Evolutionary conservation across 2,888 invertebrate species (phyloP), one percentile per base, ranked within the genome.

Genomic region (Hirtodrosophila alboralis): DNA sequence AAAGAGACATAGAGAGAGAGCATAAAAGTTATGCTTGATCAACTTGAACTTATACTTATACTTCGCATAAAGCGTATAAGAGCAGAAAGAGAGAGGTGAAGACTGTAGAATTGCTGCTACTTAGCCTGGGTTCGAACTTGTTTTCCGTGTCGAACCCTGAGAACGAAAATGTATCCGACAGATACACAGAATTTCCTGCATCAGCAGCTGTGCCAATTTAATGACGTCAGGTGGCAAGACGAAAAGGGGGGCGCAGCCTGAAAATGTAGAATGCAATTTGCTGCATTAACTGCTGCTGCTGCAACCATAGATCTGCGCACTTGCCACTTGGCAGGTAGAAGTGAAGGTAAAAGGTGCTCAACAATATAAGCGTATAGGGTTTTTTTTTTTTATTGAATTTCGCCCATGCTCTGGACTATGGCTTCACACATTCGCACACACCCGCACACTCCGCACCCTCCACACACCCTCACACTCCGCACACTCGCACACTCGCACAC

Each of bases 111-210:
- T 16, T 36, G 43, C 4, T 40, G 47, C 31, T 40, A 14, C n/a
- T n/a, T n/a, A n/a, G n/a, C 7, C 27, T 38, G 37, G 33, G 28
- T 2, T 26, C 48, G 37, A 69, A 69, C 69, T 69, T 52, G 69
- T 69, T 69, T 69, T 23, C 8, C 23, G 6, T 5, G 37, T 27
- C 27, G 26, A 47, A 45, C 38, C 31, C 41, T 28, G 27, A 27
- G 33, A 26, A 26, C 26, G 38, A 28, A 7, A 28, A 33, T 45
- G 47, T 18, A 21, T 40, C 23, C 53, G 59, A 67, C 53, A 75
- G 75, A 78, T 77, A 78, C 72, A 81, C 60, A 81, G 78, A 78
- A 81, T 78, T 83, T 67, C 73, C 78, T 73, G 72, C 64, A 61
- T 47, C 58, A 60, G 77, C 57, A 70, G 60, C 69, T 69, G 59